Base-by-base conservation (phyloP, 2,113 vertebrate species). In the Oplegnathus fasciatus region DNA sequence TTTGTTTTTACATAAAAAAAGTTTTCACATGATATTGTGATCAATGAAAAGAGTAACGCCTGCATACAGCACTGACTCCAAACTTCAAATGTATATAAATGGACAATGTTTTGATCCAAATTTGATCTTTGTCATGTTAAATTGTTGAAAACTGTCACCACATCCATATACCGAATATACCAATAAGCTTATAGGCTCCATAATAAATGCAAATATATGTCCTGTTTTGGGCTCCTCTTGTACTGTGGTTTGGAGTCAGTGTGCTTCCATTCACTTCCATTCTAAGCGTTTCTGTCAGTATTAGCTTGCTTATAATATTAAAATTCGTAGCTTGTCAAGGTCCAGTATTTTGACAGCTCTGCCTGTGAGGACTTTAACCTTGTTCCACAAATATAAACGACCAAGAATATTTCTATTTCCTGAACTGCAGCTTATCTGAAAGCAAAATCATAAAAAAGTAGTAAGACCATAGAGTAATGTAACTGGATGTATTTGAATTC, bases 321-420 rank as follows among this genome's bases (percentile, higher is more conserved):
- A 48, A 20, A 73, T 81, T 73, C 22, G 7, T n/a, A 34, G 48
- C 61, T 28, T 0, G 8, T 50, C 61, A 34, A 5, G 22, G 26
- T 66, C 62, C 9, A 18, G 2, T 34, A 42, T n/a, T 75, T 17
- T 14, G 26, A 26, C 54, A 44, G 65, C 40, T 79, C 54, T n/a
- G 46, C 3, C 34, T 57, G 37, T 13, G 28, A 66, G 20, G n/a
- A 54, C 55, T 42, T 75, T 15, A 28, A 75, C 44, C 30, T 60
- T 40, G 15, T 65, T 48, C 15, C 22, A 66, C 67, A 34, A 72
- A 64, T 57, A 68, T 42, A 64, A 58, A 44, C 70, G 8, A 26
- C 54, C 26, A 44, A 57, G n/a, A 72, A 68, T 1, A 4, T 30
- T 24, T 0, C 10, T 18, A 7, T 37, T 6, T 22, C 32, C 26